These are phyloP conservation scores for Palythoa grandis DNA, from an alignment of 92 coral and sea anemone genomes.

Conservation along the genomic window DNA sequence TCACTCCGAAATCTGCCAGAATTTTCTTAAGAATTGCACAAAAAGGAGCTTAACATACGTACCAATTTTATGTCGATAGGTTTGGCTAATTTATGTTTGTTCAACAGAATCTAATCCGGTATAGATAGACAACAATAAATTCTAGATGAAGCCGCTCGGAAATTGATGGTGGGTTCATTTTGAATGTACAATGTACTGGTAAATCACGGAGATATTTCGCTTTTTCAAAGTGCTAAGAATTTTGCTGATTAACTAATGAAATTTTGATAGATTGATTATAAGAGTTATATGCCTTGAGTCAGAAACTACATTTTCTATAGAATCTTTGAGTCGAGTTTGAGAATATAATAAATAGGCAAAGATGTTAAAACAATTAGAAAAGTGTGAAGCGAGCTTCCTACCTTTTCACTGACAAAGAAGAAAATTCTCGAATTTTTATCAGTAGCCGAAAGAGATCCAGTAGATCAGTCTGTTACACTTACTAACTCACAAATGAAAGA, in stretches of 20 bases:
- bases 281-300: not conserved
- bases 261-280: not conserved
- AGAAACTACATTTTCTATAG: not conserved
- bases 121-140: too few species aligned
- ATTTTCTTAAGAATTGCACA: too few species aligned
- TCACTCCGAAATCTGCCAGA: too few species aligned
- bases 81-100: too few species aligned
- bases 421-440: not conserved
- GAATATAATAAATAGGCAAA: too few species aligned
- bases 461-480: constrained; percentile 24
- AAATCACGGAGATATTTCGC: not conserved
- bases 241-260: not conserved
- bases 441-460: not conserved
- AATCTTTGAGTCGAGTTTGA: too few species aligned
- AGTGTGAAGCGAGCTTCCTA: not conserved
- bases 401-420: not conserved
- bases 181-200: not conserved
- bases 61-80: too few species aligned
- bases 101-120: too few species aligned
- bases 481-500: constrained; percentile 11
- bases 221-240: not conserved
- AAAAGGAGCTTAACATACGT: too few species aligned
- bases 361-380: too few species aligned
- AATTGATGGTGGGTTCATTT: not conserved
- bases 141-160: too few species aligned